Base-by-base conservation (phyloP, 1,140 invertebrate species). In the Bombus impatiens region DNA sequence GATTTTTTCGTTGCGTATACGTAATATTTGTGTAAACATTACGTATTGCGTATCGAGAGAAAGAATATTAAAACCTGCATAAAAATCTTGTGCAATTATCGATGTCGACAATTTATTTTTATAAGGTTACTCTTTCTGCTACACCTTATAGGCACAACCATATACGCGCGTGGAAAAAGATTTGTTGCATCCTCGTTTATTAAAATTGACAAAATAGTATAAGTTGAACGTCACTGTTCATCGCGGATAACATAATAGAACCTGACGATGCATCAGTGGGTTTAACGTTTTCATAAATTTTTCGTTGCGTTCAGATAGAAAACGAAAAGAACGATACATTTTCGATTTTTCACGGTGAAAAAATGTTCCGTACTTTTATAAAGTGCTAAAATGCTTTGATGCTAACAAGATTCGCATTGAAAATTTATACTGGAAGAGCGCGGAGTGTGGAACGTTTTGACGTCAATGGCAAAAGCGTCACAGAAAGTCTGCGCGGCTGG, bases 381-480 rank as follows among this genome's bases (percentile, higher is more conserved):
- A 71, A 72, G 65, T 28, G 65, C 28, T 74, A 78, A 88, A 72
- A 67, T 78, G 68, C 67, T 85, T 86, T 87, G 80, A 90, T 88
- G 76, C 71, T 88, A 87, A 79, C 76, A 71, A 88, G 80, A 90
- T 88, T 78, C 75, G 78, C 82, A 77, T 87, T 82, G 82, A 90
- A 85, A 89, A 83, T 89, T 90, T 76, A 40, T 67, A 71, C 85
- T 70, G 77, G 40, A 78, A 65, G 57, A 86, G 87, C 77, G 78
- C 70, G 68, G 53, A 80, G 87, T 59, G 87, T 74, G 68, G 87
- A 86, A 89, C 78, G 85, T 86, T 90, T 88, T 81, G 80, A 82
- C 84, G 87, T 76, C 79, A 84, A 90, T 84, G 86, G 71, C 84
- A 84, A 90, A 88, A 90, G 87, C 89, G 78, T 70, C 86, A 62